Evolutionary conservation across 2,888 invertebrate genomes (phyloP).

Genomic region (Teleiodes luculella): DNA sequence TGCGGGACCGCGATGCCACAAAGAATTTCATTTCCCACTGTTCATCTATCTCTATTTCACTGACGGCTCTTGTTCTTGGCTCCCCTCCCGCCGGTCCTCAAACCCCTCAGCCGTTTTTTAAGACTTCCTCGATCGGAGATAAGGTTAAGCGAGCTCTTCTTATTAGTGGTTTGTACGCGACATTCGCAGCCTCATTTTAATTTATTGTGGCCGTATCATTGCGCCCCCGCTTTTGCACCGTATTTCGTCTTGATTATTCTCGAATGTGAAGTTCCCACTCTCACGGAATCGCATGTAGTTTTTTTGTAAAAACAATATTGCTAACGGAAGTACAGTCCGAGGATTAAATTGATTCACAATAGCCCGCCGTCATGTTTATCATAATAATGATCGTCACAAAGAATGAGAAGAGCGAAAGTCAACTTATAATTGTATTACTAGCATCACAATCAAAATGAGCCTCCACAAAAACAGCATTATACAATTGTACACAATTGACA

Average conservation of each 20-base stretch:
- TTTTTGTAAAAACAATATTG: constrained; percentile 31
- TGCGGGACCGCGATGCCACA: constrained; percentile 80
- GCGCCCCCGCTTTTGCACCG: constrained; percentile 24
- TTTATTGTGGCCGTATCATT: constrained; percentile 48
- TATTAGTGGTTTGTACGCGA: constrained; percentile 70
- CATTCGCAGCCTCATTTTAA: constrained; percentile 57
- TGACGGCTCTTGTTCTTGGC: constrained; percentile 78
- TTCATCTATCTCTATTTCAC: constrained; percentile 80
- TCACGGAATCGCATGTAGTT: constrained; percentile 7
- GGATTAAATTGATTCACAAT: constrained; percentile 62
- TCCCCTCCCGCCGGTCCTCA: constrained; percentile 40
- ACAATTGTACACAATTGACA: constrained; percentile 78
- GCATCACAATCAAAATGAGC: constrained; percentile 71
- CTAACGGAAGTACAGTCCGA: constrained; percentile 50
- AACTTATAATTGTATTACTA: constrained; percentile 70
- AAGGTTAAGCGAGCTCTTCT: constrained; percentile 74
- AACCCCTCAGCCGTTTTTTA: constrained; percentile 66
- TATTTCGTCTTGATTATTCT: constrained; percentile 31
- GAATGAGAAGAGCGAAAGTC: constrained; percentile 64
- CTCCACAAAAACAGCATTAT: constrained; percentile 74
- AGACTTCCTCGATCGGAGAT: constrained; percentile 76
- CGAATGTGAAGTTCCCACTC: constrained; percentile 23
- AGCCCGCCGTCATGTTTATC: constrained; percentile 61
- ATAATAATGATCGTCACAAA: constrained; percentile 65
- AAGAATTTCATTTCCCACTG: constrained; percentile 81